These are phyloP conservation scores for Caenorhabditis sp. DNA, from an alignment of 2,888 invertebrate genomes.

Conservation along the genomic window DNA sequence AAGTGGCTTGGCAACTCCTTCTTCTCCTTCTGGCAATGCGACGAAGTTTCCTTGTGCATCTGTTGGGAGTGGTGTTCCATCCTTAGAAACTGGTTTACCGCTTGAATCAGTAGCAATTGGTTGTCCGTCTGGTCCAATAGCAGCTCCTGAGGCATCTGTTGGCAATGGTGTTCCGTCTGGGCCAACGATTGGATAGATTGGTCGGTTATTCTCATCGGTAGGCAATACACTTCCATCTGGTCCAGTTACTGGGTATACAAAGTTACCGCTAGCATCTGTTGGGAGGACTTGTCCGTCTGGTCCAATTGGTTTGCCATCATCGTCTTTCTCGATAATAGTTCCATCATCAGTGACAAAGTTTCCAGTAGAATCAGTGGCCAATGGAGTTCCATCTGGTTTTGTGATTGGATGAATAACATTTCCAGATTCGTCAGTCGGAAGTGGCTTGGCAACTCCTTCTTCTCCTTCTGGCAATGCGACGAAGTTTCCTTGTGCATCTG, in stretches of 20 bases:
- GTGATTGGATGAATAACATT: conserved; percentile 29
- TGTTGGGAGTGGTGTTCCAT: conserved; percentile 29
- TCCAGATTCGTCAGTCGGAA: conserved; percentile 29
- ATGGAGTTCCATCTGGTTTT: conserved; percentile 25
- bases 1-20: conserved; percentile 26
- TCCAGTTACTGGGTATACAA: conserved; percentile 37
- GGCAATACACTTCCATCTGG: conserved; percentile 33
- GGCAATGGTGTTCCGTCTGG: conserved; percentile 20
- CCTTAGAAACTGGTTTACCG: conserved; percentile 25
- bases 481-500: conserved; percentile 39
- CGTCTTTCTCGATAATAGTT: conserved; percentile 29
- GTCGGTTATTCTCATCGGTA: conserved; percentile 32
- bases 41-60: conserved; percentile 25
- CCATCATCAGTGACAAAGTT: conserved; percentile 30
- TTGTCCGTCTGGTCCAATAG: conserved; percentile 37
- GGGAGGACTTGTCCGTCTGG: conserved; percentile 26
- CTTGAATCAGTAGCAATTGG: conserved; percentile 25
- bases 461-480: conserved; percentile 16
- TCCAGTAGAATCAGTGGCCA: conserved; percentile 32
- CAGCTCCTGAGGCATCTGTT: conserved; percentile 31
- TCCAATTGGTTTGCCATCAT: conserved; percentile 46
- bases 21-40: conserved; percentile 20
- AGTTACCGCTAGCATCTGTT: conserved; percentile 45
- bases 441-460: conserved; percentile 11
- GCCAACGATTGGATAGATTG: conserved; percentile 26